Evolutionary conservation across 2,888 invertebrate genomes (phyloP).

Genomic region (Stenurella melanura): DNA sequence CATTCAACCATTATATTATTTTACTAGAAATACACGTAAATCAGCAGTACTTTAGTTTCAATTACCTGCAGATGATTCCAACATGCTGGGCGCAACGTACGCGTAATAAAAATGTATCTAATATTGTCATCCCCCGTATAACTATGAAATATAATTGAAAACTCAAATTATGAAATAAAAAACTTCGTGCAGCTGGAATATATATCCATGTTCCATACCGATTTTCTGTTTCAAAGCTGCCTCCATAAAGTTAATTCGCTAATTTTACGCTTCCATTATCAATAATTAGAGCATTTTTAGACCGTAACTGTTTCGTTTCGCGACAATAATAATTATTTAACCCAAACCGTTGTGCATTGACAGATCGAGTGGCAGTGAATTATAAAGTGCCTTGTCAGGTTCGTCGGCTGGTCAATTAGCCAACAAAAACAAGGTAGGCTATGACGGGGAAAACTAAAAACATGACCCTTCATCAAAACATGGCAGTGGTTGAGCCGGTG

Average conservation of each 20-base stretch:
- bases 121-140: no score
- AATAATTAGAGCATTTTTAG: constrained; percentile 33
- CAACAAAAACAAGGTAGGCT: constrained; percentile 66
- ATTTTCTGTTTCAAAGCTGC: not conserved
- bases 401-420: constrained; percentile 69
- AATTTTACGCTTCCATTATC: constrained; percentile 17
- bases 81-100: no score
- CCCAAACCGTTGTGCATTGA: constrained; percentile 58
- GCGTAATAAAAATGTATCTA: no score
- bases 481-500: constrained; percentile 48
- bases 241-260: not conserved
- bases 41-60: no score
- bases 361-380: constrained; percentile 67
- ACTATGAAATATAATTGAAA: not conserved
- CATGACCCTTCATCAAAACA: constrained; percentile 55
- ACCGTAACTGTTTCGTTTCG: constrained; percentile 40
- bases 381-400: constrained; percentile 65
- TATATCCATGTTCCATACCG: not conserved
- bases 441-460: constrained; percentile 52
- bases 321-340: constrained; percentile 57
- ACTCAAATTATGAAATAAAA: not conserved
- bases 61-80: no score
- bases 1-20: no score
- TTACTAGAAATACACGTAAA: no score
- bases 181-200: not conserved